Percentiles rank a stretch among this genome's conserved stretches.
Conservation (phyloP, 1,140 invertebrate species). For the Lordiphosa collinella region DNA sequence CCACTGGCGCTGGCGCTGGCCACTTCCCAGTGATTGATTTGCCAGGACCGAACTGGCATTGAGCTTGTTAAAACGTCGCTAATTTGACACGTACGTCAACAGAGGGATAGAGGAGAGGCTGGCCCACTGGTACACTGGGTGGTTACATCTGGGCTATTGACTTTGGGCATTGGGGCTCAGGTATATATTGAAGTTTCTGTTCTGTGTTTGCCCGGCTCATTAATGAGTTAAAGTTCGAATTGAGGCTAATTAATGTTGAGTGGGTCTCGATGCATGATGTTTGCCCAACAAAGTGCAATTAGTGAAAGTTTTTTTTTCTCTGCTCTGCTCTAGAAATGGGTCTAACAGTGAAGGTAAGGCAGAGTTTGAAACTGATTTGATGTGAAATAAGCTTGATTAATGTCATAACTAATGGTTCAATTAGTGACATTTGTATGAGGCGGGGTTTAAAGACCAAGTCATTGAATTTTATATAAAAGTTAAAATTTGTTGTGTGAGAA, state of each 20-base stretch:
- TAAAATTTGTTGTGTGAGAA: no score
- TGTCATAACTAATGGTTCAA: neutral
- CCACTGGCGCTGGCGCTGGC: slow-evolving; percentile 20
- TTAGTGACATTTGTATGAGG: no score
- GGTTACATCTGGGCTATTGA: no score
- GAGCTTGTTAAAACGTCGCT: slow-evolving; percentile 71
- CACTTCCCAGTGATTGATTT: slow-evolving; percentile 66
- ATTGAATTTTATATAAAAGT: no score
- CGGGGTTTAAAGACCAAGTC: no score
- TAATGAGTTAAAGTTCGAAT: slow-evolving; percentile 70
- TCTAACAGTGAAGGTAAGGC: neutral
- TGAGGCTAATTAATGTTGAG: slow-evolving; percentile 67
- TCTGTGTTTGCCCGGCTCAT: slow-evolving; percentile 51
- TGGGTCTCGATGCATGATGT: slow-evolving; percentile 34
- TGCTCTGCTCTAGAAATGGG: neutral
- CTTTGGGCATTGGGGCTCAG: slow-evolving; percentile 6
- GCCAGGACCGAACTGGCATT: slow-evolving; percentile 22
- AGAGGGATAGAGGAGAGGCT: neutral
- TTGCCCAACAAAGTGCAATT: slow-evolving; percentile 57
- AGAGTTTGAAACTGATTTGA: no score
- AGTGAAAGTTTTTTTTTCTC: slow-evolving; percentile 43
- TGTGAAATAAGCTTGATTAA: neutral
- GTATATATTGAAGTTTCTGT: slow-evolving; percentile 27
- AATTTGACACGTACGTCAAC: slow-evolving; percentile 70
- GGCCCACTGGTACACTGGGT: no score